Evolutionary conservation across 1,140 invertebrate genomes (phyloP).

Genomic region (Cryptotermes secundus): DNA sequence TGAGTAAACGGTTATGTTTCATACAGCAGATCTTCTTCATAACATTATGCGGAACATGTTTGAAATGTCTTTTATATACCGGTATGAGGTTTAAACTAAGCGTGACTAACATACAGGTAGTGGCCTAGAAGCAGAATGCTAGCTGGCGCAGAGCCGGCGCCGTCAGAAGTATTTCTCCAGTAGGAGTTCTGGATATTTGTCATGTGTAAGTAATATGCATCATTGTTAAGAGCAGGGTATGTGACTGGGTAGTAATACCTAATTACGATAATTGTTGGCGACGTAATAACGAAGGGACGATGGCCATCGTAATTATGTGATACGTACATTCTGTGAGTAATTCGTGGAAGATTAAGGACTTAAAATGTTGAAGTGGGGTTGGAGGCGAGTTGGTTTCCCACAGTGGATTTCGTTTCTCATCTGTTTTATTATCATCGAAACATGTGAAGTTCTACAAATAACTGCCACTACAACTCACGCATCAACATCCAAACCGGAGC

Average conservation of each 20-base stretch:
- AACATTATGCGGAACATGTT: background rate
- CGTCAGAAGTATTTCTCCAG: background rate
- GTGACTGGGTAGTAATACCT: too few species aligned
- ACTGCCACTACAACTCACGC: background rate
- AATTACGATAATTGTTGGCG: too few species aligned
- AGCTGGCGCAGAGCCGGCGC: background rate
- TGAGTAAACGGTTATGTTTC: too few species aligned
- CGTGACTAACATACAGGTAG: too few species aligned
- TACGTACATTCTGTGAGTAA: too few species aligned
- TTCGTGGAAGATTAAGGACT: too few species aligned
- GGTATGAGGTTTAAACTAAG: too few species aligned
- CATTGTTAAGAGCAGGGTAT: too few species aligned
- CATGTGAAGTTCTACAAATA: background rate
- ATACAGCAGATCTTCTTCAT: too few species aligned
- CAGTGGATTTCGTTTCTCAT: background rate
- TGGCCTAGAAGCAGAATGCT: background rate
- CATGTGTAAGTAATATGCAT: too few species aligned
- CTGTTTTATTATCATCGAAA: background rate
- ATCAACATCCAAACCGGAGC: background rate
- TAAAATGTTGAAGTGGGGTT: background rate
- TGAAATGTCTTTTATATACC: background rate
- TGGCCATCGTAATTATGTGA: too few species aligned
- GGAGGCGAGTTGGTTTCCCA: background rate
- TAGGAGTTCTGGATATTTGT: background rate
- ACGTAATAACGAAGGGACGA: too few species aligned